Conservation (phyloP, 2,113 vertebrate species). For the Cinclus cinclus region DNA sequence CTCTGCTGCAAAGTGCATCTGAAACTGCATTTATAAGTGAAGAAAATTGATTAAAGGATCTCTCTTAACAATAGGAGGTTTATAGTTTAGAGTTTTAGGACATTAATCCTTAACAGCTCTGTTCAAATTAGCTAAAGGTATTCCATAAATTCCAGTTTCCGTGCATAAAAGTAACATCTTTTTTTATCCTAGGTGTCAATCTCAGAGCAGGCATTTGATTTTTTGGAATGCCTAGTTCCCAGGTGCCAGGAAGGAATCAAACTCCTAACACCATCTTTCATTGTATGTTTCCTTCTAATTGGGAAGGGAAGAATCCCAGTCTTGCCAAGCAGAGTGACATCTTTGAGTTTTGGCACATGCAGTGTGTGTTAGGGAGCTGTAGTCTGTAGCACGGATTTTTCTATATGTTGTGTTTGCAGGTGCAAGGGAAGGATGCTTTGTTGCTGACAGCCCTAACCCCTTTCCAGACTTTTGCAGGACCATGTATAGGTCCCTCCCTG, state of each 20-base stretch:
- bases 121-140: background rate
- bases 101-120: background rate
- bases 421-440: background rate
- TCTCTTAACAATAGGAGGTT: background rate
- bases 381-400: rapidly evolving
- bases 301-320: background rate
- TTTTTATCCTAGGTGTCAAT: background rate
- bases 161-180: background rate
- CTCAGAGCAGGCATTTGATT: background rate
- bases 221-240: background rate
- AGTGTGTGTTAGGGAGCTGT: rapidly evolving
- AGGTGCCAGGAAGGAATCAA: background rate
- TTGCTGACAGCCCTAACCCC: background rate
- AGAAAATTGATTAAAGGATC: background rate
- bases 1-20: background rate
- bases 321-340: background rate
- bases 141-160: background rate
- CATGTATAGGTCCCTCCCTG: background rate
- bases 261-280: background rate
- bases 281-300: background rate
- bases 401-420: background rate
- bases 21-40: background rate
- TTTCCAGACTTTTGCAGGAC: background rate
- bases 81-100: background rate
- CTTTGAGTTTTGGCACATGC: background rate